phyloP scores from a whole-genome alignment of 2,888 invertebrate genomes.

The Orchesellides sinensis region DNA sequence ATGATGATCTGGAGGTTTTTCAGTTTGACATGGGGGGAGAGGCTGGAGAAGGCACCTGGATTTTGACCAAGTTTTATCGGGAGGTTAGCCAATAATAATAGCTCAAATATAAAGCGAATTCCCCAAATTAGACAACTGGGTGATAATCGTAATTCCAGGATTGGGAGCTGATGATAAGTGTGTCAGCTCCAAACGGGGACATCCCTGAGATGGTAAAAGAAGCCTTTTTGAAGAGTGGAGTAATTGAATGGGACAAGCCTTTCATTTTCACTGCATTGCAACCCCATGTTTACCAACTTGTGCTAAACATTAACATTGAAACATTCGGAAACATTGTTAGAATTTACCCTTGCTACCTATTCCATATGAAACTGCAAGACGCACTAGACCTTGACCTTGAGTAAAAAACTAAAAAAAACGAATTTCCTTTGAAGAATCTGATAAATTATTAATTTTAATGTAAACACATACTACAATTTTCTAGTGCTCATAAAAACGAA shows the following conservation, averaged over 20 bases:
- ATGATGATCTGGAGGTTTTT: slow-evolving; percentile 5
- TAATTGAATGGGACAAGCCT: slow-evolving; percentile 24
- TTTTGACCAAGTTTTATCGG: background rate
- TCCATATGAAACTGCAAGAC: slow-evolving; percentile 19
- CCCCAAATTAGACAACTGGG: background rate
- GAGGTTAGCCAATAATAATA: background rate
- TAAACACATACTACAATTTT: too few species aligned
- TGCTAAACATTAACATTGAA: background rate
- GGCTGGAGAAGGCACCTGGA: background rate
- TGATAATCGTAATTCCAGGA: slow-evolving; percentile 4
- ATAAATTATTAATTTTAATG: too few species aligned
- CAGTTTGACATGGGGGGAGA: background rate
- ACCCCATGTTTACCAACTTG: background rate
- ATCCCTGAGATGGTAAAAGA: background rate
- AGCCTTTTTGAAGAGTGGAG: background rate
- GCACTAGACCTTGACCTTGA: slow-evolving; percentile 23
- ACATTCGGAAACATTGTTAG: background rate
- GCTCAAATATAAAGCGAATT: background rate
- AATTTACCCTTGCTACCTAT: slow-evolving; percentile 15
- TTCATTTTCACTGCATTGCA: slow-evolving; percentile 15
- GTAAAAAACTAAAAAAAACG: too few species aligned
- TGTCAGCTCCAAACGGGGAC: slow-evolving; percentile 7
- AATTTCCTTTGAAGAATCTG: too few species aligned
- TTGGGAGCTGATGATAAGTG: slow-evolving; percentile 5
- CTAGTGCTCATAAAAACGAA: background rate